Base-by-base conservation (phyloP, 2,888 invertebrate species). In the Amphipoea lucens region DNA sequence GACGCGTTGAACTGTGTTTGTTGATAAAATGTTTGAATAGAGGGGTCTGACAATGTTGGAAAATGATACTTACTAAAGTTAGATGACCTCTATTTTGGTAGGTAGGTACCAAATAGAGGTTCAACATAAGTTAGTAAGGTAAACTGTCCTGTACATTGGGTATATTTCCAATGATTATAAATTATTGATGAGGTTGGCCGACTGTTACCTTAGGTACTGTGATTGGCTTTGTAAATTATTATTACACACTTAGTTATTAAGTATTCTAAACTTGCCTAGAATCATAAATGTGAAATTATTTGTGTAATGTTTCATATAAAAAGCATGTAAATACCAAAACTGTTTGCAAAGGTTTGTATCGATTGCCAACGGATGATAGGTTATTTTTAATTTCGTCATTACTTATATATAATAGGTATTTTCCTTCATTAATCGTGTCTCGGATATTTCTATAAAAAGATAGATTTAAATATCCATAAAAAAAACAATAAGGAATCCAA, bases 1-100 rank as follows among this genome's bases (percentile, higher is more conserved):
- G n/a, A 6, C 20, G 3, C 1, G 12, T 68, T 82, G 86, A 75
- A 23, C 82, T 76, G 40, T 54, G 14, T 29, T 36, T 82, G n/a
- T 4, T n/a, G 2, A 5, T 45, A 12, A 20, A 63, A 75, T 68
- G 23, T 60, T 65, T 68, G 14, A 11, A 2, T 4, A n/a, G 0
- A 68, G 36, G 14, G 60, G 63, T 81, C 75, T 51, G 29, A 0
- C 14, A 65, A 75, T 14, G 29, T 14, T 81, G 60, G 75, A 2
- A 0, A 0, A 0, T 1, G 3, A 23, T 11, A 60, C 51, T 54
- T 11, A 60, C 51, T 54, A 23, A 57, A 76, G 14, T 76, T 69
- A 57, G 60, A 62, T 69, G 71, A 86, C 76, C 71, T 68, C 7
- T 71, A 29, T 0, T 4, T 5, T 51, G 0, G 12, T 67, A 60